Conservation (phyloP, 2,113 vertebrate species). For the Abramis brama region DNA sequence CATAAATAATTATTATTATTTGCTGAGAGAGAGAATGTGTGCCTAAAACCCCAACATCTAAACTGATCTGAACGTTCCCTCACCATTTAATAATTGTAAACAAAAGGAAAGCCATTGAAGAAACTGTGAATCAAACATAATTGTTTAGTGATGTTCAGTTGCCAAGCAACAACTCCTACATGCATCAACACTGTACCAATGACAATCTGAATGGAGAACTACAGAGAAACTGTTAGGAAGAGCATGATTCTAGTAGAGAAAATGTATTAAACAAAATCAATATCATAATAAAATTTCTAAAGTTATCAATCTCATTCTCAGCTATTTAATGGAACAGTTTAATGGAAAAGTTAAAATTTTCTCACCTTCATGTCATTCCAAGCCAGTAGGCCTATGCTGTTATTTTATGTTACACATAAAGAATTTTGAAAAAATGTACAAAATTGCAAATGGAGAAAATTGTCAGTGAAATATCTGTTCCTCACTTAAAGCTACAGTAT, state of each 20-base stretch:
- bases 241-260: neutral
- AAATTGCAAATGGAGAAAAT: neutral
- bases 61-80: neutral
- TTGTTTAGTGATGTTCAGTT: constrained; percentile 40
- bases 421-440: neutral
- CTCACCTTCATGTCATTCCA: neutral
- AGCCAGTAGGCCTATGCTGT: neutral
- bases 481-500: neutral
- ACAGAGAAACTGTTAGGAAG: neutral
- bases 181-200: neutral
- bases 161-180: constrained; percentile 34
- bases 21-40: neutral
- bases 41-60: neutral
- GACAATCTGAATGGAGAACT: constrained; percentile 12
- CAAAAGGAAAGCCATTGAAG: constrained; percentile 3
- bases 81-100: constrained; percentile 1
- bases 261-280: neutral
- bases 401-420: neutral
- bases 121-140: constrained; percentile 18
- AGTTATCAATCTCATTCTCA: neutral
- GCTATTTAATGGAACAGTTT: neutral
- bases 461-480: neutral
- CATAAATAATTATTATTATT: constrained; percentile 13
- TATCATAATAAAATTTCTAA: neutral
- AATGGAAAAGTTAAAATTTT: neutral